phyloP scores from a whole-genome alignment of 1,140 invertebrate species.

The Saxidomus purpurata region DNA sequence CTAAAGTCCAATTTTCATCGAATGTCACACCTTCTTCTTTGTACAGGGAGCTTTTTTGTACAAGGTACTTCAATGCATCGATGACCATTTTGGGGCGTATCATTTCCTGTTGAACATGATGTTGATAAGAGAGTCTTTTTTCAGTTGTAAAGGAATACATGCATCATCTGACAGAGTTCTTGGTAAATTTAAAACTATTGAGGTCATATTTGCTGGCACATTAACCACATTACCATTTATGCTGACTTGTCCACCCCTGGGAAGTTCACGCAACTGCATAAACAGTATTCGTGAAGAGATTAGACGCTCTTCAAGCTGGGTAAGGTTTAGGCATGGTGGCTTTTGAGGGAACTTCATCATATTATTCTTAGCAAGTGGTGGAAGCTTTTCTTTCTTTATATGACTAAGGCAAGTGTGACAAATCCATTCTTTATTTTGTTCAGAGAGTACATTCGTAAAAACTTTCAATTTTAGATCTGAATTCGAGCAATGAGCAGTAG shows the following conservation, averaged over 20 bases:
- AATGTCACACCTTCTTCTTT: too few species aligned
- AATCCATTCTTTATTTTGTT: slow-evolving; percentile 51
- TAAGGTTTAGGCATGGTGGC: neutral
- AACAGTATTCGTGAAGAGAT: neutral
- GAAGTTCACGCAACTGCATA: slow-evolving; percentile 64
- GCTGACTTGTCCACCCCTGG: slow-evolving; percentile 46
- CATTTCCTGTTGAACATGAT: neutral
- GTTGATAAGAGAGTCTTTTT: slow-evolving; percentile 36
- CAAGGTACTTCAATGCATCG: slow-evolving; percentile 17
- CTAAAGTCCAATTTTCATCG: too few species aligned
- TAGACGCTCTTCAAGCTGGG: neutral
- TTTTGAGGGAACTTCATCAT: too few species aligned
- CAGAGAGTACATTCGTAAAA: slow-evolving; percentile 1
- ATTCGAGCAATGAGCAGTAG: neutral
- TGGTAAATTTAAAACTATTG: slow-evolving; percentile 49
- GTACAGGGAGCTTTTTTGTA: neutral
- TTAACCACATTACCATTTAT: slow-evolving; percentile 67
- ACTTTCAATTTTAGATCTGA: neutral
- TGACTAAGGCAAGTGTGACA: slow-evolving; percentile 45
- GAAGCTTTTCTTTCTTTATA: slow-evolving; percentile 23
- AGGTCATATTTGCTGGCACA: slow-evolving; percentile 48
- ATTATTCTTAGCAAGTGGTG: neutral
- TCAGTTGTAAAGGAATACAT: slow-evolving; percentile 54
- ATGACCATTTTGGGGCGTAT: slow-evolving; percentile 33
- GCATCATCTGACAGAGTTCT: slow-evolving; percentile 21